Conservation (phyloP, 2,888 invertebrate genomes). For the Candidula unifasciata region DNA sequence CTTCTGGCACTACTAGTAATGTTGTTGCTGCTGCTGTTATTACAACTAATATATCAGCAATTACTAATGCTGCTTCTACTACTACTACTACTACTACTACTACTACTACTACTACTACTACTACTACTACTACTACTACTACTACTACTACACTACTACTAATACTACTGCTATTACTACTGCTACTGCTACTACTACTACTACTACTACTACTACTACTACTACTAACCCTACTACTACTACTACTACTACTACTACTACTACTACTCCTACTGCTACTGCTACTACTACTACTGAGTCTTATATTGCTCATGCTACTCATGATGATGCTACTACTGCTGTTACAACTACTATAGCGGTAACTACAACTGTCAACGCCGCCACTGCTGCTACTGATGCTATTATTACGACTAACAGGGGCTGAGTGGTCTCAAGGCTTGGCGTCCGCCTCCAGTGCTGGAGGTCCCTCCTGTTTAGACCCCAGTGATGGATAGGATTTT, state of each 20-base stretch:
- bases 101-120: no score
- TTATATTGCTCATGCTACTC: constrained; percentile 26
- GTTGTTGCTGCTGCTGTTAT: constrained; percentile 35
- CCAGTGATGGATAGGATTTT: no score
- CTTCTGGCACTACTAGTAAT: no score
- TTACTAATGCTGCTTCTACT: constrained; percentile 31
- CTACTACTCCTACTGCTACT: constrained; percentile 40
- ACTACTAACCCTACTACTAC: constrained; percentile 11
- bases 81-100: no score
- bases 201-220: no score
- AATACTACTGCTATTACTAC: constrained; percentile 51
- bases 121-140: no score
- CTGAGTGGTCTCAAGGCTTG: no score
- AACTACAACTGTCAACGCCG: not conserved
- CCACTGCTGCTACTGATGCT: not conserved
- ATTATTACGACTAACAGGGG: not conserved
- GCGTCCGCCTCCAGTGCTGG: no score
- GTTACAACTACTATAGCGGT: not conserved
- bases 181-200: constrained; percentile 50
- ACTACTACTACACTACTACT: no score
- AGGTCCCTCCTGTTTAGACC: no score
- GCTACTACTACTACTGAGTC: constrained; percentile 32
- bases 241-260: constrained; percentile 28
- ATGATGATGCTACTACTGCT: constrained; percentile 33
- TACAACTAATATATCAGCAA: constrained; percentile 47